A percentile compares a stretch with the other conserved stretches of the same genome.
Evolutionary conservation across 2,888 invertebrate species (phyloP).

Genomic region (Limenitis camilla): DNA sequence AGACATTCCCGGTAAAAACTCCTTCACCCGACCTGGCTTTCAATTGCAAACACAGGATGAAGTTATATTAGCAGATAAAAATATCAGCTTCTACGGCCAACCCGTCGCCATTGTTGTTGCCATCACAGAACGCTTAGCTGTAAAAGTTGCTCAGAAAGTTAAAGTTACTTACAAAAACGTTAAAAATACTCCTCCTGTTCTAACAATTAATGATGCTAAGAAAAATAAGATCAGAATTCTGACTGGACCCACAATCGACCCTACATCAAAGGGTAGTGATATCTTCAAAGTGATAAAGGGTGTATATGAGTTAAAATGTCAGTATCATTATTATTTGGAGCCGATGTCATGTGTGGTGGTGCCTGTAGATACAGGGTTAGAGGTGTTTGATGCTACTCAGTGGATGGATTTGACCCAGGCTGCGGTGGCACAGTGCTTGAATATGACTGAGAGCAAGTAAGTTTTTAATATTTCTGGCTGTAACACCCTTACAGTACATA

Average conservation of each 20-base stretch:
- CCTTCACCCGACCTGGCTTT: conserved; percentile 53
- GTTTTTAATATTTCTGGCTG: no score
- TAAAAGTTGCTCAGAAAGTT: conserved; percentile 72
- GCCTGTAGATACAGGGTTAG: conserved; percentile 80
- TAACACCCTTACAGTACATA: no score
- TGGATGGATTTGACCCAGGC: conserved; percentile 78
- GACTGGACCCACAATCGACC: conserved; percentile 37
- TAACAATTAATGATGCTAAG: conserved; percentile 51
- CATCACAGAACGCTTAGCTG: conserved; percentile 68
- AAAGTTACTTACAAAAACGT: conserved; percentile 72
- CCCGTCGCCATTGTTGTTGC: conserved; percentile 81
- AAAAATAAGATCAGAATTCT: conserved; percentile 32
- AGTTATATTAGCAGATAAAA: conserved; percentile 68
- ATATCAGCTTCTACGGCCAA: conserved; percentile 78
- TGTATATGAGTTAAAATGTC: conserved; percentile 73
- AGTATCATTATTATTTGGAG: conserved; percentile 86
- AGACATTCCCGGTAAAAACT: conserved; percentile 81
- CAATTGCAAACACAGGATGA: conserved; percentile 57
- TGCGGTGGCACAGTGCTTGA: conserved; percentile 71
- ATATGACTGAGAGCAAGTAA: conserved; percentile 67
- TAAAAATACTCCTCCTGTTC: conserved; percentile 39
- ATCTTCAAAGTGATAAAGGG: conserved; percentile 66
- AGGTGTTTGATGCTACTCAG: conserved; percentile 78
- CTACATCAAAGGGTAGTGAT: conserved; percentile 46
- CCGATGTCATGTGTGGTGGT: conserved; percentile 77